Base-by-base conservation (phyloP, 1,140 invertebrate species). In the Drosophila prosaltans region DNA sequence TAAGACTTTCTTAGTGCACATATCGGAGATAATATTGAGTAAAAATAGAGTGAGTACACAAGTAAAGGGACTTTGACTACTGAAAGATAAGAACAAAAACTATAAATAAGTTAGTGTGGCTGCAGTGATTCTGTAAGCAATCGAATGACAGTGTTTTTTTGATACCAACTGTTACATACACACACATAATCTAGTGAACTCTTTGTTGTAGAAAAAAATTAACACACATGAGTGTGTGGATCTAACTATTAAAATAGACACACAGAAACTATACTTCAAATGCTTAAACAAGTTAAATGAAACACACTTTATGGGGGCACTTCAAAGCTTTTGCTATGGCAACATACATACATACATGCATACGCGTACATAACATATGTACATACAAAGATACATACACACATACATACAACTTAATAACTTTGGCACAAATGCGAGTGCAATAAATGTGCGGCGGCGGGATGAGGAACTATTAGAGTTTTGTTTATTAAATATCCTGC, bases 401-500 rank as follows among this genome's bases (percentile, higher is more conserved):
- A 16, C 5, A 41, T 9, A 62, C 39, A 62, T 39, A 60, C 59
- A 61, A 70, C 72, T 89, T 83, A 89, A 83, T 83, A 89, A 86
- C 84, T 88, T 72, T 65, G 76, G 73, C 76, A 80, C 76, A 89
- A 74, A 74, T 89, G 69, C 60, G 62, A 70, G 63, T 66, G 74
- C 39, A 58, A 69, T 73, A 28, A 58, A 74, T 54, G 51, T 55
- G 39, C 58, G 28, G 32, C 9, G 45, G 30, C 24, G 3, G 32
- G 7, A 7, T n/a, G 55, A 16, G 9, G 41, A 59, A 68, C 58
- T 28, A 65, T 54, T 40, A 36, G 32, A 41, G 59, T 68, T 70
- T 65, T 89, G 77, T 74, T 84, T 88, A 88, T 89, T 89, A 89
- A 88, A 89, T 89, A 83, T 72, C 63, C 62, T 39, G 48, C 54